phyloP scores from a whole-genome alignment of 1,140 invertebrate genomes.

The Formica selysi region DNA sequence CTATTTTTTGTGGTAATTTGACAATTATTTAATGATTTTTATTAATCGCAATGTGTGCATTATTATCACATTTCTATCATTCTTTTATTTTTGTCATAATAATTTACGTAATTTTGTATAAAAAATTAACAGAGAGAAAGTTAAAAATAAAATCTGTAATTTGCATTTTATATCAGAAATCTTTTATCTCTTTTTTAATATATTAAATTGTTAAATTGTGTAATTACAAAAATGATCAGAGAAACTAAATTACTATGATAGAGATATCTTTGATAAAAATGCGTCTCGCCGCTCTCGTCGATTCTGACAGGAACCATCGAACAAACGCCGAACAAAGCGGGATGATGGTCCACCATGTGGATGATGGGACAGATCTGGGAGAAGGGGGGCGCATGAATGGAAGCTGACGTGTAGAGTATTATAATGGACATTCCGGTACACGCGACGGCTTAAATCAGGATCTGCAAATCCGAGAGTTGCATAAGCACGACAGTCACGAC shows the following conservation, averaged over 20 bases:
- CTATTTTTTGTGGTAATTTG: not conserved
- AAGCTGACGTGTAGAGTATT: slow-evolving; percentile 46
- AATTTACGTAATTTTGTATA: not conserved
- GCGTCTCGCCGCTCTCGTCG: slow-evolving; percentile 56
- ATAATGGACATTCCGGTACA: slow-evolving; percentile 46
- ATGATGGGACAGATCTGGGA: slow-evolving; percentile 45
- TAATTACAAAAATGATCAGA: not conserved
- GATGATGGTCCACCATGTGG: slow-evolving; percentile 14
- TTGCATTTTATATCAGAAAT: not conserved
- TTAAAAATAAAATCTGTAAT: not conserved
- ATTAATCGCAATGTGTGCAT: not conserved
- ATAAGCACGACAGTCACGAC: slow-evolving; percentile 55
- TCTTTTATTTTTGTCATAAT: not conserved
- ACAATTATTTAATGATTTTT: too few species aligned
- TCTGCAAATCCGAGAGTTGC: slow-evolving; percentile 22
- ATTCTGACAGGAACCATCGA: slow-evolving; percentile 23
- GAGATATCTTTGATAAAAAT: slow-evolving; percentile 10
- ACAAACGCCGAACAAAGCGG: slow-evolving; percentile 57
- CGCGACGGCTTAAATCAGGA: slow-evolving; percentile 31
- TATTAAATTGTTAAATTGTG: not conserved
- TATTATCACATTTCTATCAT: not conserved
- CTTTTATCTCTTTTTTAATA: not conserved
- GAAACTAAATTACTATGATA: slow-evolving; percentile 17
- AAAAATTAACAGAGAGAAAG: not conserved
- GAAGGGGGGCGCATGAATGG: slow-evolving; percentile 51